Evolutionary conservation across 2,113 vertebrate species (phyloP).

Genomic region (Paramisgurnus dabryanus): DNA sequence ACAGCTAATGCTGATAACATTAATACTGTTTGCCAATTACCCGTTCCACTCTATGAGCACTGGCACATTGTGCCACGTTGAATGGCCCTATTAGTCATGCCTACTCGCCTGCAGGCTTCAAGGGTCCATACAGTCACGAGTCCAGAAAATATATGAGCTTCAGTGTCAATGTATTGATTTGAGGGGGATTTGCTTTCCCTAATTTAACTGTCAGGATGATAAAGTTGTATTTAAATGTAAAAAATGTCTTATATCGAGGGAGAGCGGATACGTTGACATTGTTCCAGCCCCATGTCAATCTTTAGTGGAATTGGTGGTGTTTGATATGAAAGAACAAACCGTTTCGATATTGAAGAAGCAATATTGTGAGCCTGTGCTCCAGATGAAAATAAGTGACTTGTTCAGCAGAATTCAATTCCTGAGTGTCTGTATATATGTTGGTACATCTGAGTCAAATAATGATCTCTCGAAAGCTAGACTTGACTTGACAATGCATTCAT

Average conservation of each 20-base stretch:
- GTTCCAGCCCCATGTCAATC: conserved; percentile 5
- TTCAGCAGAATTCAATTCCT: conserved; percentile 10
- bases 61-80: conserved; percentile 19
- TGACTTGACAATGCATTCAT: conserved; percentile 24
- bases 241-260: conserved; percentile 5
- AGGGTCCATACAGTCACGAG: conserved; percentile 11
- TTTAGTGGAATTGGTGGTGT: conserved; percentile 17
- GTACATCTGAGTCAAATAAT: not conserved
- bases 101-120: conserved; percentile 28
- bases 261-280: not conserved
- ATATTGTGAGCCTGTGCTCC: not conserved
- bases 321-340: not conserved
- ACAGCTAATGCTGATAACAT: conserved; percentile 37
- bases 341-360: conserved; percentile 8
- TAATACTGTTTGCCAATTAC: conserved; percentile 51
- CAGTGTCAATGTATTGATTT: conserved; percentile 48
- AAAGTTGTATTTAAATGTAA: conserved; percentile 36
- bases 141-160: conserved; percentile 37
- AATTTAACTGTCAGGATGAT: conserved; percentile 51
- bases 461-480: not conserved
- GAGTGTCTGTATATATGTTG: not conserved
- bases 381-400: conserved; percentile 9
- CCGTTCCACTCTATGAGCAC: conserved; percentile 9
- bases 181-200: conserved; percentile 43
- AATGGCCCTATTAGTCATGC: conserved; percentile 48